Conservation (phyloP, 2,888 invertebrate species). For the Chrysolina haemoptera region DNA sequence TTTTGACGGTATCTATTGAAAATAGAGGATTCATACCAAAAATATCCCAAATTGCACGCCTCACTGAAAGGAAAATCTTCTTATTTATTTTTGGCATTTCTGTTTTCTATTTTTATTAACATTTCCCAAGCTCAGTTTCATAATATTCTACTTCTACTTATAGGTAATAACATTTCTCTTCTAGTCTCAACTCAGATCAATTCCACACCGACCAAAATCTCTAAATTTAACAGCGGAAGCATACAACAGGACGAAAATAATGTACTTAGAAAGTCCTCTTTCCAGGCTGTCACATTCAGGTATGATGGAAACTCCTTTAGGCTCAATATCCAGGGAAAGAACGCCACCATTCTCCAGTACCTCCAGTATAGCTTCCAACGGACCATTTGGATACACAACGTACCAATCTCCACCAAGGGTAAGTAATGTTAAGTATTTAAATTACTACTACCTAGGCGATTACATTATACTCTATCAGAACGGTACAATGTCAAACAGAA, state of each 20-base stretch:
- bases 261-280: slow-evolving; percentile 60
- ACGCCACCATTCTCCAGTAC: slow-evolving; percentile 70
- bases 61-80: no score
- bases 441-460: no score
- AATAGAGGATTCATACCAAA: no score
- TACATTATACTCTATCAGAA: no score
- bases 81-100: no score
- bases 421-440: slow-evolving; percentile 21
- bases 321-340: slow-evolving; percentile 69
- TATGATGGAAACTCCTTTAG: slow-evolving; percentile 48
- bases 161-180: slow-evolving; percentile 26
- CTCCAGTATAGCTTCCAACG: slow-evolving; percentile 70
- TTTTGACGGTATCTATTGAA: no score
- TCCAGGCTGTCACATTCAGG: slow-evolving; percentile 61
- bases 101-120: no score
- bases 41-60: no score
- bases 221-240: slow-evolving; percentile 63
- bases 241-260: slow-evolving; percentile 55
- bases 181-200: slow-evolving; percentile 56
- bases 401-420: slow-evolving; percentile 48
- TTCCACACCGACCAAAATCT: slow-evolving; percentile 59
- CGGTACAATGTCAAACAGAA: no score
- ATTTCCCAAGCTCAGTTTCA: no score
- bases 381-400: slow-evolving; percentile 38
- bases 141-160: no score